Evolutionary conservation across 2,888 invertebrate genomes (phyloP), one percentile per base, ranked within the genome.

Genomic region (Scelioninae gen. 1): DNA sequence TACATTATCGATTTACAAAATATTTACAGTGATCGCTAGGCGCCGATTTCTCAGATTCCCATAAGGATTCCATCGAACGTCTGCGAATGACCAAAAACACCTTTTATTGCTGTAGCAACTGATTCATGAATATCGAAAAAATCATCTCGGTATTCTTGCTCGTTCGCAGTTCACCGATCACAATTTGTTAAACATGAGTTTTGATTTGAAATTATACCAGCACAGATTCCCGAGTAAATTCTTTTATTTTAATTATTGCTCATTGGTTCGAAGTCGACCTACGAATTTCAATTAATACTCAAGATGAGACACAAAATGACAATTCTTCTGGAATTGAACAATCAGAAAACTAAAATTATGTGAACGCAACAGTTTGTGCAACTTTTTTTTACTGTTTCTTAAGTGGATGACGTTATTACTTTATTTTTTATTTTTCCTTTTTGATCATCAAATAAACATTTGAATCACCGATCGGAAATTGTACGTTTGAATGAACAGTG

Each of bases 11-110:
- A 76, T 85, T 85, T 82, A 83, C 83, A 85, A 74, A 69, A 65
- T 85, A 85, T 83, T 82, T 85, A 85, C 85, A 85, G 51, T 76
- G 23, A 74, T 77, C 71, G 66, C 69, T 81, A 72, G 75, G 62
- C 63, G 78, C 62, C 63, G 75, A 74, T 78, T 71, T 60, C 60
- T 47, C 62, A 56, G 43, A 31, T 60, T 43, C 32, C 58, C 11
- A 60, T 13, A 81, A 62, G 40, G 32, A 45, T 85, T 78, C 69
- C 15, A 76, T 71, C 82, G 76, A 68, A 38, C 51, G 23, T 40
- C n/a, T n/a, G 34, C 3, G 47, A 47, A 38, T 38, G 49, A 58
- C 29, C 29, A 82, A 74, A 58, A 11, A 11, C 31, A 23, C 58
- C n/a, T 13, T 60, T 71, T 51, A 49, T 71, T 71, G 47, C 60